A percentile compares a stretch with the other conserved stretches of the same genome.
phyloP scores from a whole-genome alignment of 2,113 vertebrate species.

The Neopipo cinnamomea region DNA sequence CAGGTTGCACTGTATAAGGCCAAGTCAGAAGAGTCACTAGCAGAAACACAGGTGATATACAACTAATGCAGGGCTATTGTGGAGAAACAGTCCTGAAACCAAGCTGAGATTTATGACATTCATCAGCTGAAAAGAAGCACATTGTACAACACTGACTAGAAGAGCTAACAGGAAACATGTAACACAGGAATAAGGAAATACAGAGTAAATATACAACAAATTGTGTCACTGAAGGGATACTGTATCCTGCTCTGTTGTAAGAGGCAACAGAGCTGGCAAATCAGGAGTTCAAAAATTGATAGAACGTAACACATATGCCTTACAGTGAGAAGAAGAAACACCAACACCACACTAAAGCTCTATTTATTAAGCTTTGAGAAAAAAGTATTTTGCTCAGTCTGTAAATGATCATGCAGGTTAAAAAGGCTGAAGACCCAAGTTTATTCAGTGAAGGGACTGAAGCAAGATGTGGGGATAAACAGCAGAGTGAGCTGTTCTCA shows the following conservation, averaged over 20 bases:
- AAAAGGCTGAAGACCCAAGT: background rate
- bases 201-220: background rate
- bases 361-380: background rate
- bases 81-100: background rate
- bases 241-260: background rate
- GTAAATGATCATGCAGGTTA: background rate
- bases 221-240: background rate
- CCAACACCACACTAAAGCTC: background rate
- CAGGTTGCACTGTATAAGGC: background rate
- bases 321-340: background rate
- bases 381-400: background rate
- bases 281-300: background rate
- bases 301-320: background rate
- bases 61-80: background rate
- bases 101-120: background rate
- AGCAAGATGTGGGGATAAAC: background rate
- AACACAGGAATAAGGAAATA: background rate
- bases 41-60: background rate
- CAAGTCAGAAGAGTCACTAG: background rate
- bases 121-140: background rate
- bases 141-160: background rate
- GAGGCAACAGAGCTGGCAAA: background rate
- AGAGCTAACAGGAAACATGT: background rate
- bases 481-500: background rate
- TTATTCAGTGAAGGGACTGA: background rate